Evolutionary conservation across 2,888 invertebrate species (phyloP), one percentile per base, ranked within the genome.

Genomic region (Orthosia incerta): DNA sequence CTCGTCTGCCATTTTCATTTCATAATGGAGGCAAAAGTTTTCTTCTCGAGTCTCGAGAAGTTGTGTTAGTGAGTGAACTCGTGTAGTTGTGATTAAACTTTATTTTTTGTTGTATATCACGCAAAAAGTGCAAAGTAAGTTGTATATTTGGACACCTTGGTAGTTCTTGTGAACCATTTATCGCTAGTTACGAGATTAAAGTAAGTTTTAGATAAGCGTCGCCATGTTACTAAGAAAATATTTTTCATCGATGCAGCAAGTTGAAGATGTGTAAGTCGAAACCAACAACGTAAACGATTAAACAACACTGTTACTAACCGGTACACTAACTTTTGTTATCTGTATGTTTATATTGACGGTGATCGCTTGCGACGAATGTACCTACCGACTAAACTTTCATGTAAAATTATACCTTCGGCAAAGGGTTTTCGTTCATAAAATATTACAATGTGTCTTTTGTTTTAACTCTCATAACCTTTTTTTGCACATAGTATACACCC

Each of bases 211-310:
- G 1, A 20, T 16, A 50, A 61, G 13, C 31, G 51, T 39, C 73
- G 78, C 79, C 76, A 91, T 89, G 84, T 81, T 93, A 70, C 56
- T 93, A 56, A 89, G 90, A 26, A 92, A 93, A 55, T 94, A 90
- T 83, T 93, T 94, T 87, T 85, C 91, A 76, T 93, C 93, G 5
- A 85, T 92, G 78, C 84, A 89, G 76, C 80, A 86, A 83, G 80
- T 62, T 26, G 81, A 61, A 20, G 39, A 63, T 3, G 69, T 72
- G 92, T 93, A 87, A 91, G 92, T 89, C 76, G 20, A 67, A 76
- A 69, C n/a, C 15, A 18, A 51, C 60, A 68, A 67, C 61, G 12
- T 18, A 0, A 13, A 11, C 60, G 23, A 45, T 12, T 56, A 64
- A 63, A 53, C 31, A 61, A 73, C 0, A 46, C 12, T 48, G 31